Evolutionary conservation across 2,797 vertebrate species (phyloP).

Genomic region (Nyctibius grandis): DNA sequence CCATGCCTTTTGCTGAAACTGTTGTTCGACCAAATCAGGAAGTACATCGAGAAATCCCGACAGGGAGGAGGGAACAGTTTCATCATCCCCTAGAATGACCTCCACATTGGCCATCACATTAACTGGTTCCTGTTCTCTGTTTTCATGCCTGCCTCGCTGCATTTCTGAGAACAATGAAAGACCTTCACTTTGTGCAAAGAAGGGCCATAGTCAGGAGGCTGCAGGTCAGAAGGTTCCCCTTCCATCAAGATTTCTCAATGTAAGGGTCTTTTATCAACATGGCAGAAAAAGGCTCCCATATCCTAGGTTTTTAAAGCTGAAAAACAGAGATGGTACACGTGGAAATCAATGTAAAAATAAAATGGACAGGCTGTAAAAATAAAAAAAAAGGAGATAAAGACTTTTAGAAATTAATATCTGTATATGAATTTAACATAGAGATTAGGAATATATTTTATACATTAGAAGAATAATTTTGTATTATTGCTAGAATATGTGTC

Average conservation of each 20-base stretch:
- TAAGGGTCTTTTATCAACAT: too few relatives aligned
- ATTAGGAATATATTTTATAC: not conserved
- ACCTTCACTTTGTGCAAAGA: not conserved
- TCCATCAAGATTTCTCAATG: not conserved
- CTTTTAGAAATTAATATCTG: not conserved
- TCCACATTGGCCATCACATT: rapidly evolving
- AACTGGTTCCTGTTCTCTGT: not conserved
- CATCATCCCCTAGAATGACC: not conserved
- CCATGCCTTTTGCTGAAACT: not conserved
- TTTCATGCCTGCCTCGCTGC: not conserved
- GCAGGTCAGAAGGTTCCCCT: not conserved
- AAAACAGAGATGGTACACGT: not conserved
- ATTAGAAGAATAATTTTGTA: not conserved
- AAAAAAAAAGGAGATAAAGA: not conserved
- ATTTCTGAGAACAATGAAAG: not conserved
- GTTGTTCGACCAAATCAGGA: not conserved
- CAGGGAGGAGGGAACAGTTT: not conserved
- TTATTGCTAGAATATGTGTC: not conserved
- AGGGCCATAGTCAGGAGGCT: rapidly evolving
- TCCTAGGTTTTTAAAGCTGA: not conserved
- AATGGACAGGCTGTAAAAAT: not conserved
- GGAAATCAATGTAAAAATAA: not conserved
- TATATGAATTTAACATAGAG: not conserved
- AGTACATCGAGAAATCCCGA: not conserved
- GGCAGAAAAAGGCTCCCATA: rapidly evolving